Base-by-base conservation (phyloP, 2,113 vertebrate species). In the Trochalopteron elliotii region DNA sequence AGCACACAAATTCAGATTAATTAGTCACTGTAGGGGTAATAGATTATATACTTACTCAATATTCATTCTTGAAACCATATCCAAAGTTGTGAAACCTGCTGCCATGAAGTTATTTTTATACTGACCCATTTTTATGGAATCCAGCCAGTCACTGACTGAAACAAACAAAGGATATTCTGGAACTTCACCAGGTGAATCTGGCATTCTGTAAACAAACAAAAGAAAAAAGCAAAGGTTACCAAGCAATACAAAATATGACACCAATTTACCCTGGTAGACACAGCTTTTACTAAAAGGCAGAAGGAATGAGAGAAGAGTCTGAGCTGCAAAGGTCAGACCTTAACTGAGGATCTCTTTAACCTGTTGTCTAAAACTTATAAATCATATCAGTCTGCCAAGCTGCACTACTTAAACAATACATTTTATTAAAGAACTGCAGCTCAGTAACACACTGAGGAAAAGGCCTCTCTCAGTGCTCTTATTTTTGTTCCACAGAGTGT, bases 101-200 rank as follows among this genome's bases (percentile, higher is more conserved):
- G 98, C 98, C 98, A 99, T 98, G 96, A 99, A 99, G 97, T 99
- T 99, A 97, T 98, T 99, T 96, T 99, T 99, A 97, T 99, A 99
- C 96, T 99, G 99, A 96, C 98, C 99, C 99, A 99, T 99, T 97
- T 99, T 99, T 97, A 99, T 99, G 93, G 99, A 99, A 97, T 99
- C 99, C 97, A 99, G 97, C 99, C 99, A 99, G 96, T 99, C 99
- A 89, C 98, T 98, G 28, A 99, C 98, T 93, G 99, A 99, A 97
- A 99, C 99, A 97, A 99, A 99, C 96, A 99, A 98, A 89, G 99
- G 99, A 96, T 99, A 99, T 97, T 99, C 99, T 50, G 98, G 96
- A 94, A 98, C 98, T 88, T 99, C 99, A 94, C 98, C 98, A 81
- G 99, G 99, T 92, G 99, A 99, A 96, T 99, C 99, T 96, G 99